Base-by-base conservation (phyloP, 2,113 vertebrate species). In the Meles meles region DNA sequence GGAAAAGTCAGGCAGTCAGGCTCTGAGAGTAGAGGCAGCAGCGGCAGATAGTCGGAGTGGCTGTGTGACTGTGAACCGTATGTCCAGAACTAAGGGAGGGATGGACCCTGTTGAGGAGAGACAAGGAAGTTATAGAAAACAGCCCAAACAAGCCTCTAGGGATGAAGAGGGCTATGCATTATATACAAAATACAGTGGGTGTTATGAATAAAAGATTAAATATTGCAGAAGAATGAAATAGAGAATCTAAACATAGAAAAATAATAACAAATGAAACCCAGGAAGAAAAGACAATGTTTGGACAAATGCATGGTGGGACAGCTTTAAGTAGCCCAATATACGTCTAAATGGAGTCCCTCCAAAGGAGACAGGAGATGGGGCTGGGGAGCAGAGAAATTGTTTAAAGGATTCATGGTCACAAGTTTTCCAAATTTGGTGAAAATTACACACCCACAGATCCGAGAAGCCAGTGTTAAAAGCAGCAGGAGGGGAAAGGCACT, bases 51-150 rank as follows among this genome's bases (percentile, higher is more conserved):
- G 27, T 25, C 20, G 42, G 69, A n/a, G 25, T 1, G 37, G 59
- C 2, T 3, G 13, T 5, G 8, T 65, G 37, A 49, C 1, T 31
- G 3, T 2, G 49, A 23, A n/a, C 14, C 37, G 5, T 18, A 0
- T 37, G 42, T 1, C 37, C 8, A 6, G 69, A 47, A 14, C 52
- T 65, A 9, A 25, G 39, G 52, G 39, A 44, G 4, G 6, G 5
- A 34, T 0, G 31, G 10, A 21, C 20, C 6, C 1, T 20, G 65
- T 20, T 49, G 34, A 57, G 9, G 6, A 27, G 37, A 87, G 31
- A 55, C 4, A 3, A 0, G 4, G 21, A 71, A 42, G 3, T 93
- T 37, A 39, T 37, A 6, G 25, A 80, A 63, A 55, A 23, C 21
- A 47, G 3, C 5, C 2, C 42, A 88, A 29, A 57, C 7, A 14